Base-by-base conservation (phyloP, 1,140 invertebrate genomes). In the Papilio aristodemus region DNA sequence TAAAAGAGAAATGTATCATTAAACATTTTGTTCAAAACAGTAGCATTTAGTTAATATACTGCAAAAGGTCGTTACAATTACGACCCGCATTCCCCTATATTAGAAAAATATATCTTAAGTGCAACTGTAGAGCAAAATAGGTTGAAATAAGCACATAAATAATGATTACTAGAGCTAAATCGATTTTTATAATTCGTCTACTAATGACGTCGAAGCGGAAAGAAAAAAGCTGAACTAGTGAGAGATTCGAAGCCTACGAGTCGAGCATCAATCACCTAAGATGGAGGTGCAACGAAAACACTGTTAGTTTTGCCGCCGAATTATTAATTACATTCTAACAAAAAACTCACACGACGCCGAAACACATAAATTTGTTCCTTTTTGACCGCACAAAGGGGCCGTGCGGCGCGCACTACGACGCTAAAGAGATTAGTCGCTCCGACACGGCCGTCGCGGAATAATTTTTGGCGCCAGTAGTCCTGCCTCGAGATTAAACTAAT, bases 231-330 rank as follows among this genome's bases (percentile, higher is more conserved):
- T 27, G 27, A 46, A 4, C 63, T 50, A 66, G 27, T n/a, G 50
- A 66, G 17, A 22, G 46, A 66, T 66, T 50, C 63, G 32, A 13
- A 13, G 37, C 60, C 60, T 41, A 66, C 63, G 43, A 66, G 43
- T 32, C 74, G 64, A 32, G 74, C 87, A 91, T 91, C 86, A 90
- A 90, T 90, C 87, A 89, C 74, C 72, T 46, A 46, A 43, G 73
- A 68, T 71, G 76, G 78, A 79, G 79, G 71, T 76, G 80, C 82
- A 88, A 87, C 86, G 83, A 91, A 91, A 91, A 92, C 90, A 91
- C 91, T 92, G 91, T 92, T 92, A 92, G 91, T 92, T 92, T 92
- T 91, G 88, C 91, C 91, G 90, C 91, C 85, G 86, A 91, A 91
- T 91, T 92, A 91, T 92, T 92, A 92, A 92, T 92, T 91, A 92